Base-by-base conservation (phyloP, 2,113 vertebrate genomes). In the Aleadryas rufinucha region DNA sequence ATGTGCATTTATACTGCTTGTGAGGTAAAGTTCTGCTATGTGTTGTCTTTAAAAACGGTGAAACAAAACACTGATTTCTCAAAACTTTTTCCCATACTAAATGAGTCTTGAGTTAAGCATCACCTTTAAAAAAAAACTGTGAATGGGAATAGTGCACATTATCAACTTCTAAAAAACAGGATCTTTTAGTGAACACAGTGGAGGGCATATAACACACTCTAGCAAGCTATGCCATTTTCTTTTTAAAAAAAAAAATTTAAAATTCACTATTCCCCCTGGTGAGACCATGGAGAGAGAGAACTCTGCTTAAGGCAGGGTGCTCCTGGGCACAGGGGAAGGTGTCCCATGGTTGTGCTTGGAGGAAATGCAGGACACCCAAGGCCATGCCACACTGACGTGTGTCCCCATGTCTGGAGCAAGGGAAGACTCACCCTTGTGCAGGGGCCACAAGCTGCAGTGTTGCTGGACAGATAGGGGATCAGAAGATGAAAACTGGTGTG, bases 371-470 rank as follows among this genome's bases (percentile, higher is more conserved):
- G 26, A 44, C 26, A 52, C 4, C 11, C 7, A 5, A 35, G 63
- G 31, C n/a, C 8, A 5, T 2, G 0, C 22, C 70, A 61, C 3
- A 1, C 22, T 1, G 4, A 5, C 6, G 4, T n/a, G 24, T 65
- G 19, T 28, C 49, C n/a, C 35, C 4, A 0, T 33, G 12, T 53
- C 17, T 9, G 12, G 49, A 52, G 27, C 30, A 28, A 27, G 5
- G 33, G n/a, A 64, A 44, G 8, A 13, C 10, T 79, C 10, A 30
- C 22, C 50, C 19, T 39, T 31, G 11, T 54, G 47, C 53, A 44
- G 64, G 44, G 20, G 24, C 41, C 33, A 42, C 2, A 1, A 52
- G 12, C 52, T 64, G 22, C 31, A 27, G 16, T 18, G 54, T 16
- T 65, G 20, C 63, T 82, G 41, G 69, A 54, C 83, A 76, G 37